A percentile compares a stretch with the other conserved stretches of the same genome.
Conservation (phyloP, 2,888 invertebrate genomes). For the Elmis aenea region DNA sequence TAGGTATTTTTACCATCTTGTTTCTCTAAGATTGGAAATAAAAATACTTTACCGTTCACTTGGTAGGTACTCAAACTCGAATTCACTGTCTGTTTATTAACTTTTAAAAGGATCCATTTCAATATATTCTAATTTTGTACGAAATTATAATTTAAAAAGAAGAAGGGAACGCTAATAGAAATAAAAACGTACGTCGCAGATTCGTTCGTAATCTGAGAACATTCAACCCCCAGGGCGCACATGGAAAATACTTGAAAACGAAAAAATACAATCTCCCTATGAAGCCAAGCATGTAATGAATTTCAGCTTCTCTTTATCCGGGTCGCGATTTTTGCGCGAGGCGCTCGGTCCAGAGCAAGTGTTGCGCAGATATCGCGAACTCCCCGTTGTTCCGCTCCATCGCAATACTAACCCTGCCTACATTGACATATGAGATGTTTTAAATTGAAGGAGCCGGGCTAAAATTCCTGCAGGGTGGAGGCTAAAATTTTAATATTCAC, state of each 20-base stretch:
- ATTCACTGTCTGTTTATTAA: too few relatives aligned
- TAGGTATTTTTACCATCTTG: too few relatives aligned
- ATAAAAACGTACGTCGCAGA: slow-evolving; percentile 26
- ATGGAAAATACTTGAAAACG: slow-evolving; percentile 37
- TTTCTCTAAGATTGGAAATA: too few relatives aligned
- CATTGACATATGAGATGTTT: slow-evolving; percentile 20
- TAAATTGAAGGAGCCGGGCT: slow-evolving; percentile 17
- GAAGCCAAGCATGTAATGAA: slow-evolving; percentile 47
- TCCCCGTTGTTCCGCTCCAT: slow-evolving; percentile 14
- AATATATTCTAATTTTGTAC: too few relatives aligned
- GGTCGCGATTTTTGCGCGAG: slow-evolving; percentile 13
- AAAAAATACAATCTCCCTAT: slow-evolving; percentile 46
- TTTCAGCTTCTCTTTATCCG: slow-evolving; percentile 40
- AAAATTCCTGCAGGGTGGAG: slow-evolving; percentile 12
- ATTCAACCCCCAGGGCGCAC: slow-evolving; percentile 31
- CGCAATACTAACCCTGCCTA: slow-evolving; percentile 9
- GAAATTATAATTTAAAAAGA: too few relatives aligned
- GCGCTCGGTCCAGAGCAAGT: slow-evolving; percentile 12
- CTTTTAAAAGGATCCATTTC: too few relatives aligned
- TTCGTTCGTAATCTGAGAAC: slow-evolving; percentile 17
- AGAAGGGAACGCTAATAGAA: slow-evolving; percentile 10
- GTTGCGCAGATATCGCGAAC: slow-evolving; percentile 15
- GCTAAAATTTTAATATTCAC: slow-evolving; percentile 40
- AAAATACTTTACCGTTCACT: too few relatives aligned
- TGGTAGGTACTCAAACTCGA: too few relatives aligned